Evolutionary conservation across 2,888 invertebrate genomes (phyloP), one percentile per base, ranked within the genome.

Genomic region (Pandemis cinnamomeana): DNA sequence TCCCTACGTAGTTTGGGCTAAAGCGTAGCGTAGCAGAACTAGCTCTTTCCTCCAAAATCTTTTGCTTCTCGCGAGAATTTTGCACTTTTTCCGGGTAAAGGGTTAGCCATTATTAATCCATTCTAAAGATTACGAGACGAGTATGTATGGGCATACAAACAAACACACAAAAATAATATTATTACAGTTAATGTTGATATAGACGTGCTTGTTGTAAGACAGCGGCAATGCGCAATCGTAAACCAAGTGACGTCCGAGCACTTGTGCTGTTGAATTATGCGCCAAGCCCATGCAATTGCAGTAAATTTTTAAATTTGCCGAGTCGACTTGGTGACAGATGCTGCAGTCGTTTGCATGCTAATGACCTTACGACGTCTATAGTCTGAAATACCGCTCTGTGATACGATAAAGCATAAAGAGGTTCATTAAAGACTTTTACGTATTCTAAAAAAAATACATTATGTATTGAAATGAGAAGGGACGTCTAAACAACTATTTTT

Each of bases 141-240:
- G 27, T 36, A 36, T 36, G 27, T 36, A 36, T 36, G 27, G 27
- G 27, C 27, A 36, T 36, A 36, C 27, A 36, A 36, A 36, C 27
- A 36, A 36, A 20, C 20, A 20, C 20, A 1, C 20, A 20, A 36
- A 36, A 36, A 36, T 36, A 36, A 36, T 36, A 36, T 36, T n/a
- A 51, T 13, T 13, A 13, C 13, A 51, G 51, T 46, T 11, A 11
- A 11, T 11, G 46, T 46, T 11, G 11, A 11, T 46, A 11, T 46
- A 46, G 62, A 53, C 46, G 53, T 46, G 44, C 53, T 63, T 36
- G 44, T 63, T 63, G 46, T 72, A 72, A 63, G 68, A 63, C 55
- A 68, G 41, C 68, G 46, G 68, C 68, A 68, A 68, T 68, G 72
- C 72, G 72, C 72, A 72, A 72, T 72, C 72, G 68, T 73, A 64